Percentiles rank a stretch among this genome's conserved stretches.
Evolutionary conservation across 2,888 invertebrate genomes (phyloP).

Genomic region (Bellardia pandia): DNA sequence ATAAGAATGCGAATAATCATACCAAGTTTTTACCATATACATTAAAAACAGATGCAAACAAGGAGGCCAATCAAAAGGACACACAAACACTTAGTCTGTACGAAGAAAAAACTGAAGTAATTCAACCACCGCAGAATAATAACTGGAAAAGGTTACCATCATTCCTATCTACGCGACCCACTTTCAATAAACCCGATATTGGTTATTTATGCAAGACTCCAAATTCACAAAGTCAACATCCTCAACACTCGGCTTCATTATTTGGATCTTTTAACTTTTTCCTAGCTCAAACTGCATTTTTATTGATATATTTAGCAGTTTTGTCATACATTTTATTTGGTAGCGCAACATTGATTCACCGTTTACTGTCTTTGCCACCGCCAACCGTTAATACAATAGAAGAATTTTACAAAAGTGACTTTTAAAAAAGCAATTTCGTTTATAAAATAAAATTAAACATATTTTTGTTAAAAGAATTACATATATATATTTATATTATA

Average conservation of each 20-base stretch:
- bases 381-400: neutral
- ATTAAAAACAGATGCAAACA: constrained; percentile 21
- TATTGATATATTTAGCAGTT: constrained; percentile 77
- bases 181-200: constrained; percentile 10
- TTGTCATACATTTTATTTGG: constrained; percentile 76
- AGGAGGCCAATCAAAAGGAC: neutral
- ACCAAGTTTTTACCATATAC: constrained; percentile 44
- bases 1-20: constrained; percentile 3
- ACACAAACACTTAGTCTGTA: neutral
- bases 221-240: neutral
- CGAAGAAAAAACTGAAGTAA: neutral
- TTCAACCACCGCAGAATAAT: constrained; percentile 12
- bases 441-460: constrained; percentile 8
- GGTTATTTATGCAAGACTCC: constrained; percentile 11
- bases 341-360: constrained; percentile 73
- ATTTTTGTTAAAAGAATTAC: constrained; percentile 32
- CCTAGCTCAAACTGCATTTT: constrained; percentile 72
- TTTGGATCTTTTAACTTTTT: constrained; percentile 10
- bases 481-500: constrained; percentile 56
- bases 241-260: neutral
- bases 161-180: constrained; percentile 4
- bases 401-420: neutral
- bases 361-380: constrained; percentile 49
- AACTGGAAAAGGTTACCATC: constrained; percentile 57
- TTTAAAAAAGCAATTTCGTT: constrained; percentile 33